Evolutionary conservation across 92 coral and sea anemone species (phyloP), one percentile per base, ranked within the genome.

Genomic region (Parazoanthus swiftii): DNA sequence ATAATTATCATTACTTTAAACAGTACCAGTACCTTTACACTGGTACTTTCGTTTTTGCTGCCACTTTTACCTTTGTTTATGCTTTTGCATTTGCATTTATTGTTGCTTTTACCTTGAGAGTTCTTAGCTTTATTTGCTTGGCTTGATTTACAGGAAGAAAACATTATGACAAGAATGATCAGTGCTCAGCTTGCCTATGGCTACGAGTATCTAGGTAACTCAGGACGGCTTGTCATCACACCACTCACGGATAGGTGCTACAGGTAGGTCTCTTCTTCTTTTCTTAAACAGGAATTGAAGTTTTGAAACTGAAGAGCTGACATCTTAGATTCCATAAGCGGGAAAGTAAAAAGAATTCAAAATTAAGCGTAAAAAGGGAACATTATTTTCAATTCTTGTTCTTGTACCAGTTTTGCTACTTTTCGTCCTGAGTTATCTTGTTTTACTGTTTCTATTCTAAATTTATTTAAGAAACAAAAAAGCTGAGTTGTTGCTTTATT

Each of bases 181-280:
- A 96, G 99, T 86, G 99, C 99, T 3, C 98, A 96, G 90, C 81
- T 96, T 71, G 92, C 96, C 8, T 96, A 96, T 82, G 98, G 98
- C 39, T 96, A 96, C 43, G 99, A 96, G 77, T 96, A 96, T 80
- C 98, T 96, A 26, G 99, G 99, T 11, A 96, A 96, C 94, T 95
- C 99, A 1, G 98, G 98, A 25, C 98, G 99, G 26, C 91, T 96
- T 50, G 99, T 96, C 38, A 96, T 96, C 90, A 96, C 99, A 37
- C 99, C 99, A 58, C 94, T 96, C 48, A 96, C 99, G 4, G 99
- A 96, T 86, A 92, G 99, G 88, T 96, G 99, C 37, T 96, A 96
- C 93, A 95, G 98, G 98, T 95, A 25, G 51, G 68, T 36, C 23
- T 18, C 35, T 38, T 75, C 56, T 23, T 6, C 58, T 23, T 3